Evolutionary conservation across 1,140 invertebrate genomes (phyloP), one percentile per base, ranked within the genome.

Genomic region (Anoplophora glabripennis): DNA sequence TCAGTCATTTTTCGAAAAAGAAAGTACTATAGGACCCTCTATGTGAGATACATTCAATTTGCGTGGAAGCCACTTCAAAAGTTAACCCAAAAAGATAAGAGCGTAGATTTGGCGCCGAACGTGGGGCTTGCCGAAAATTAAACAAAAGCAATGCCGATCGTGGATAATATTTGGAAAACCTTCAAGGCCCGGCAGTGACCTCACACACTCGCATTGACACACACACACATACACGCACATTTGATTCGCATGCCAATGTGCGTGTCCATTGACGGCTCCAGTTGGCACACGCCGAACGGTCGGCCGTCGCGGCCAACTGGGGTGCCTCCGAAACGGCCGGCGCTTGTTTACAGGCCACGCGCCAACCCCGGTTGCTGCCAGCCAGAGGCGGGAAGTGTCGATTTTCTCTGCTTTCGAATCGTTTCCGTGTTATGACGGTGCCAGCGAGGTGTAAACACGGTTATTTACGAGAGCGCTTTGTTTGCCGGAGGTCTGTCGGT

Each of bases 151-250:
- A n/a, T n/a, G n/a, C n/a, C n/a, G n/a, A n/a, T n/a, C n/a, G n/a
- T n/a, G n/a, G n/a, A n/a, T 5, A 28, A 28, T 28, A 28, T 28
- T 28, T 28, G 21, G 21, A 28, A 28, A 28, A 28, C 21, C 21
- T 5, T 28, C 21, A 28, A 28, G 21, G 21, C 21, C 21, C 21
- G 21, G 21, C 21, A 28, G 21, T 28, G 21, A 28, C 21, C 21
- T 28, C 21, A 28, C 21, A 28, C 21, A 21, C 57, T 48, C 53
- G 48, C 52, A 59, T 59, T 46, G 56, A 58, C 46, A 58, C 56
- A 46, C 56, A 40, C 38, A 7, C 38, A 40, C 38, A 40, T 7
- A 46, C 56, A 40, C 38, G 14, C 38, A 40, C 38, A 40, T 7
- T 40, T 28, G 21, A 28, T 28, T 28, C 11, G 21, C 12, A 38